Evolutionary conservation across 2,888 invertebrate species (phyloP).

Genomic region (Mythimna lalbum): DNA sequence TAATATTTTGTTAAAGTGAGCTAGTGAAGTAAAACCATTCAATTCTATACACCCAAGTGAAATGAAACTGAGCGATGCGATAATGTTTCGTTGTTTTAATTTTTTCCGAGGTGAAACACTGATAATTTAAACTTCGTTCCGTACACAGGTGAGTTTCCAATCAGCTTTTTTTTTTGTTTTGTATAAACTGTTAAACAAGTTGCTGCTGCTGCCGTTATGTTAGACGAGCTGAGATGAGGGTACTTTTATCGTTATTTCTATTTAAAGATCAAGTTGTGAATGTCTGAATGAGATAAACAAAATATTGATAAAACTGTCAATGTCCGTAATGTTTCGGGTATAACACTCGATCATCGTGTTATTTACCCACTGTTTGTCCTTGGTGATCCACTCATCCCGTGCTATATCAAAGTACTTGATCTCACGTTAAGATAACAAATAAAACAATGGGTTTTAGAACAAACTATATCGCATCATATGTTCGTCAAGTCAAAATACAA

Average conservation of each 20-base stretch:
- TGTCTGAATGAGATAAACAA: constrained; percentile 28
- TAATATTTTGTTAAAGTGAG: constrained; percentile 73
- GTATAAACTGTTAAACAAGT: background rate
- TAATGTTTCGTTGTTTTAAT: constrained; percentile 82
- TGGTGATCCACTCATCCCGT: constrained; percentile 27
- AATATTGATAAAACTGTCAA: constrained; percentile 53
- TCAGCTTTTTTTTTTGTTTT: constrained; percentile 20
- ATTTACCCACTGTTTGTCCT: constrained; percentile 39
- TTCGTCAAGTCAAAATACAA: background rate
- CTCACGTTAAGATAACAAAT: constrained; percentile 44
- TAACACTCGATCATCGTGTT: constrained; percentile 30
- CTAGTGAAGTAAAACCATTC: constrained; percentile 65
- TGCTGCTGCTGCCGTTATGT: background rate
- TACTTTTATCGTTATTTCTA: constrained; percentile 18
- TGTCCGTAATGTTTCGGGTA: constrained; percentile 18
- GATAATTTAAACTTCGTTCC: constrained; percentile 62
- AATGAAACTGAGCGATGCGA: constrained; percentile 78
- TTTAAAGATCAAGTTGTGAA: constrained; percentile 2
- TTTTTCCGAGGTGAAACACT: constrained; percentile 72
- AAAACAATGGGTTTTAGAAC: constrained; percentile 35
- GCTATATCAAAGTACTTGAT: constrained; percentile 43
- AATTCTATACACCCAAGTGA: constrained; percentile 75
- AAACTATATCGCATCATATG: constrained; percentile 12
- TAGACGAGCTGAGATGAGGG: constrained; percentile 3
- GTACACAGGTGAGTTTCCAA: constrained; percentile 63